Evolutionary conservation across 2,113 vertebrate genomes (phyloP).

Genomic region (Solea solea): DNA sequence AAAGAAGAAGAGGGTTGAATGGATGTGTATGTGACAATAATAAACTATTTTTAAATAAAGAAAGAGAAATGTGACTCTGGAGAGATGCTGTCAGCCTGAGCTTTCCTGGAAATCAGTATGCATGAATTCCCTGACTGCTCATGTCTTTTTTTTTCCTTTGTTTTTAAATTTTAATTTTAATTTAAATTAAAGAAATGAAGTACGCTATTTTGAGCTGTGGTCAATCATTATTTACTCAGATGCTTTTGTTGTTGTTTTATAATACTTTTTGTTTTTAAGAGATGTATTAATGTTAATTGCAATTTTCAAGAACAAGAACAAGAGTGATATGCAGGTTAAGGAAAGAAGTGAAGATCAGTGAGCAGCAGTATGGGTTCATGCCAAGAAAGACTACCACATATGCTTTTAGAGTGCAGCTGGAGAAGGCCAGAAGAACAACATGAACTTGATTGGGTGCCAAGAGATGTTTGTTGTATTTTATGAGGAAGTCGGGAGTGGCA

Average conservation of each 20-base stretch:
- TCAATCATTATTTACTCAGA: constrained; percentile 43
- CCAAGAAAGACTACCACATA: too few species aligned
- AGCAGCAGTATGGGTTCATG: too few species aligned
- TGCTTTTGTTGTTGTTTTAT: not conserved
- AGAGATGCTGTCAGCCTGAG: constrained; percentile 71
- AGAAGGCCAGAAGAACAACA: too few species aligned
- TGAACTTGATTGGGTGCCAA: too few species aligned
- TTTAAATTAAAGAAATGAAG: constrained; percentile 68
- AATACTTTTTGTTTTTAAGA: not conserved
- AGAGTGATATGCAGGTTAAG: too few species aligned
- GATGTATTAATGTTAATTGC: not conserved
- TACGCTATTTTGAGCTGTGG: constrained; percentile 41
- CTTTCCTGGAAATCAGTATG: constrained; percentile 44
- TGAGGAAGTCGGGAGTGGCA: too few species aligned
- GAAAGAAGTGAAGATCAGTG: too few species aligned
- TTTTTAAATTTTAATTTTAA: constrained; percentile 75
- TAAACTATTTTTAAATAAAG: constrained; percentile 66
- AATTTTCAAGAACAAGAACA: too few species aligned
- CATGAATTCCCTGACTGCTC: constrained; percentile 63
- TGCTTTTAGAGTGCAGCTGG: too few species aligned
- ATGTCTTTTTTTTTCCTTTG: constrained; percentile 64
- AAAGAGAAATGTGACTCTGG: constrained; percentile 43
- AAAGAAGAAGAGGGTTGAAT: constrained; percentile 33
- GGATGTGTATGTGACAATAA: constrained; percentile 34
- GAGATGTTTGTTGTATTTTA: too few species aligned